Evolutionary conservation across 2,113 vertebrate genomes (phyloP).

Genomic region (Meriones unguiculatus): DNA sequence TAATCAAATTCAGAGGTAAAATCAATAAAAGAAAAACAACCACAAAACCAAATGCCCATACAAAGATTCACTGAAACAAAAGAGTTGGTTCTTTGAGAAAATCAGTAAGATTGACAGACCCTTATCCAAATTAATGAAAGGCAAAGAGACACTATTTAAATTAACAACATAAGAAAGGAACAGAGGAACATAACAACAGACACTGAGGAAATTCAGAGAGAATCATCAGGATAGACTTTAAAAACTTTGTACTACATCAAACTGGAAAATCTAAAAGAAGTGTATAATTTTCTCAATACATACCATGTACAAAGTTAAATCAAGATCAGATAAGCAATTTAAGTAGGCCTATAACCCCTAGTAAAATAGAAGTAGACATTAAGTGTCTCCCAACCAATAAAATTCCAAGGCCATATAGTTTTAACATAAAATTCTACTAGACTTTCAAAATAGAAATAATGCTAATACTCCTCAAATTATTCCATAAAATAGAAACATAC

Average conservation of each 20-base stretch:
- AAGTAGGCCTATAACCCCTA: not conserved
- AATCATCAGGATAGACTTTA: too few species aligned
- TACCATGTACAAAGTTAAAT: not conserved
- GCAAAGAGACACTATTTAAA: not conserved
- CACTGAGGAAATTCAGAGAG: too few species aligned
- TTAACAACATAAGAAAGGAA: not conserved
- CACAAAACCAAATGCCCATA: not conserved
- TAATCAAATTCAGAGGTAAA: not conserved
- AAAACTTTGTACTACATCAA: too few species aligned
- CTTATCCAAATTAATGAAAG: not conserved
- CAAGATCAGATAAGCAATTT: not conserved
- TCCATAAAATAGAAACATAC: not conserved
- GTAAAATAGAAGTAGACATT: not conserved
- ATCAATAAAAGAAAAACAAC: not conserved
- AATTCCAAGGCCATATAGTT: not conserved
- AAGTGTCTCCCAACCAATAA: not conserved
- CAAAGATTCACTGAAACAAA: not conserved
- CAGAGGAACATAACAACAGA: too few species aligned
- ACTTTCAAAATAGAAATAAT: not conserved
- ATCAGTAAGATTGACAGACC: not conserved
- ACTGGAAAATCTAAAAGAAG: too few species aligned
- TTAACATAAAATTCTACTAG: not conserved
- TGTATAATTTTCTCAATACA: too few species aligned
- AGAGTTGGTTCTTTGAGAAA: not conserved
- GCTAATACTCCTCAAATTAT: not conserved